phyloP scores from a whole-genome alignment of 2,113 vertebrate genomes.

The Mormoops blainvillei region DNA sequence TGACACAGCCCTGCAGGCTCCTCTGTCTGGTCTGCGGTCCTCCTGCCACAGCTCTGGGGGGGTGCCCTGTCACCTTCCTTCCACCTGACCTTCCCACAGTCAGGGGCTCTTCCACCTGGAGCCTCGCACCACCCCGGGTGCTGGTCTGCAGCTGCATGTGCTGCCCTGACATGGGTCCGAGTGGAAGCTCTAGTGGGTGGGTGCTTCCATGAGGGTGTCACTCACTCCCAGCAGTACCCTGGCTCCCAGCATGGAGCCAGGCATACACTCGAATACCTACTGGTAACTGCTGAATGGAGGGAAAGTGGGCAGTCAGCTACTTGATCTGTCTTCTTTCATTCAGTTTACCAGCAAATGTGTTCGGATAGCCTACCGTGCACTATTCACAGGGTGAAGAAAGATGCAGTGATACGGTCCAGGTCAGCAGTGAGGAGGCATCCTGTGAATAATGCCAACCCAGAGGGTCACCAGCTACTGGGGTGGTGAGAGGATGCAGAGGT shows the following conservation, averaged over 20 bases:
- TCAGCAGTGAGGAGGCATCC: neutral
- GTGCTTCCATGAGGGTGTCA: rapidly evolving
- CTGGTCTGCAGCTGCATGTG: neutral
- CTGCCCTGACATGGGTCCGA: rapidly evolving
- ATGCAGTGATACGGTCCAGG: neutral
- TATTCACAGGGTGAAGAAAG: neutral
- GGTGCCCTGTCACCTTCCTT: neutral
- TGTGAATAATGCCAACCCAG: neutral
- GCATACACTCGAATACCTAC: rapidly evolving
- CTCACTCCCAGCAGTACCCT: neutral
- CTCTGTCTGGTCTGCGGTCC: neutral
- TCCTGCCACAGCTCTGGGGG: neutral
- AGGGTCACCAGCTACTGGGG: neutral
- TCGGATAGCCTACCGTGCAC: too few relatives aligned
- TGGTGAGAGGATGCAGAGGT: neutral
- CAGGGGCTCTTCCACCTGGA: neutral
- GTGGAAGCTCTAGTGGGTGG: neutral
- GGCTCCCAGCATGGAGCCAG: neutral
- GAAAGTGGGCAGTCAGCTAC: too few relatives aligned
- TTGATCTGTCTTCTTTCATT: neutral
- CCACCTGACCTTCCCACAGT: neutral
- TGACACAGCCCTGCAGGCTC: rapidly evolving
- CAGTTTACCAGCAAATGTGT: neutral
- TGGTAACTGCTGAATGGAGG: too few relatives aligned
- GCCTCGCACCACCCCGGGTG: rapidly evolving